Conservation (phyloP, 2,888 invertebrate species). For the Melolontha melolontha region DNA sequence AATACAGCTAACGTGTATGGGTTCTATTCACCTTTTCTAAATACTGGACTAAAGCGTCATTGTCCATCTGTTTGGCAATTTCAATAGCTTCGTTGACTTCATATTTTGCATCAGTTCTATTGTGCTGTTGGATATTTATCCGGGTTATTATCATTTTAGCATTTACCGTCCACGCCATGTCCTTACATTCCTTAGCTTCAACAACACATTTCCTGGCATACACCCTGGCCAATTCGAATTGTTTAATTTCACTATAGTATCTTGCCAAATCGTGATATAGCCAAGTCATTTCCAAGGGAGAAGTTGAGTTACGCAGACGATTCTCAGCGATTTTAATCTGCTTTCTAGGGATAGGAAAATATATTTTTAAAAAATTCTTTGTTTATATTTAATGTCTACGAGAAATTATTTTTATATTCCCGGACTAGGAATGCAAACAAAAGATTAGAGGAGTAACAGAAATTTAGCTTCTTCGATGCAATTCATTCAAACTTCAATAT, state of each 20-base stretch:
- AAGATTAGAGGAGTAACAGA: no score
- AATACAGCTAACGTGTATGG: slow-evolving; percentile 2
- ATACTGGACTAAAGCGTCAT: slow-evolving; percentile 59
- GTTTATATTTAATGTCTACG: background rate
- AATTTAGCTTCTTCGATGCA: no score
- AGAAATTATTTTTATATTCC: no score
- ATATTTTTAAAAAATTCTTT: background rate
- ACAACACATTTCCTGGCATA: slow-evolving; percentile 62
- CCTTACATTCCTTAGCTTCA: slow-evolving; percentile 57
- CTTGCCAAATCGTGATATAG: slow-evolving; percentile 66
- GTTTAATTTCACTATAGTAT: slow-evolving; percentile 61
- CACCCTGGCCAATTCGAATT: slow-evolving; percentile 64
- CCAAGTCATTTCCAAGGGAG: slow-evolving; percentile 65
- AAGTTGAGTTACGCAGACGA: slow-evolving; percentile 55
- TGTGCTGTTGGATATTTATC: slow-evolving; percentile 64
- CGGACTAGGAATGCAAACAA: no score
- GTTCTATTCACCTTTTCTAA: slow-evolving; percentile 53
- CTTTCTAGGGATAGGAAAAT: slow-evolving; percentile 50
- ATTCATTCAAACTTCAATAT: no score
- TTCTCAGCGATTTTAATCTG: slow-evolving; percentile 56
- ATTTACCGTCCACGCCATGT: slow-evolving; percentile 65
- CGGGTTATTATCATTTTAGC: slow-evolving; percentile 63
- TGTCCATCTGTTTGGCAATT: slow-evolving; percentile 58
- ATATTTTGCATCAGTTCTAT: slow-evolving; percentile 66
- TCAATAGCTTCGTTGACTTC: slow-evolving; percentile 57